Base-by-base conservation (phyloP, 1,140 invertebrate species). In the Micrasema minimum region DNA sequence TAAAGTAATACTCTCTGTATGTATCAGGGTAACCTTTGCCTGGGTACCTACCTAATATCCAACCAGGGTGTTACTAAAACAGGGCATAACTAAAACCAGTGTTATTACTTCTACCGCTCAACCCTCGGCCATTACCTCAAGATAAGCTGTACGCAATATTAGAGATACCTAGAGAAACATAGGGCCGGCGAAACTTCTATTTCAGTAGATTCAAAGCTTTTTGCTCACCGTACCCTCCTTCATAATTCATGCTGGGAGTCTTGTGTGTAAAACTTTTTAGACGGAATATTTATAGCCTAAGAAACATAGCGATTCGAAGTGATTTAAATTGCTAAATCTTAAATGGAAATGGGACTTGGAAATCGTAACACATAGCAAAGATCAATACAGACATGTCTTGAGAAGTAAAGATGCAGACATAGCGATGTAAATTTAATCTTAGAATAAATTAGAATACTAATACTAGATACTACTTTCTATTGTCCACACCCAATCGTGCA, bases 71-170 rank as follows among this genome's bases (percentile, higher is more conserved):
- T 31, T 4, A 31, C 26, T 5, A 46, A 46, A 46, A 46, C 43
- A 46, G 43, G n/a, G 26, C 26, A 31, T 31, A 31, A 31, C 26
- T 31, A 45, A 12, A 45, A 45, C 41, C 14, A 16, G 46, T 23
- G 20, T 22, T 51, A 51, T 51, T 51, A 51, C 48, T 2, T 51
- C 48, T 51, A 20, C 16, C 48, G 18, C 22, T 18, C 48, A 22
- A 11, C 9, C 20, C 16, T 18, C 16, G 48, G 48, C 48, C 48
- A 51, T 51, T 51, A 51, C 22, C 48, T 22, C 48, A 9, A 51
- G 48, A 51, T 51, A 51, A 51, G 48, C 48, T 51, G 16, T 51
- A 51, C 48, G 48, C 48, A 51, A 51, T 51, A 51, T 51, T 51
- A 23, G 48, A 51, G 16, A 51, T 51, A n/a, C n/a, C n/a, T n/a